phyloP scores from a whole-genome alignment of 1,140 invertebrate genomes.

The Aradophagus sp. region DNA sequence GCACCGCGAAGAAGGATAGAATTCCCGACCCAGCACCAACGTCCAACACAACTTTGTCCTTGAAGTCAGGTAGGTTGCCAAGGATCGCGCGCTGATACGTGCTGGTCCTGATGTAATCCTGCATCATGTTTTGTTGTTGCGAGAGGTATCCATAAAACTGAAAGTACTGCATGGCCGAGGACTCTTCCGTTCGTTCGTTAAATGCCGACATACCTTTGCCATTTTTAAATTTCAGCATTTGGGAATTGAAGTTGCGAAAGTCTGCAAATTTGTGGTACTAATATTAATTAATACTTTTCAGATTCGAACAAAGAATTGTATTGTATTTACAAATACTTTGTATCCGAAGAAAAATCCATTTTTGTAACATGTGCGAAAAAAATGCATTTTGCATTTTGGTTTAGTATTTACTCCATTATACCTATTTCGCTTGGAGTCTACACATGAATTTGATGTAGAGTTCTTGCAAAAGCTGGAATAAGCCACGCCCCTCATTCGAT shows the following conservation, averaged over 20 bases:
- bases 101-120: slow-evolving; percentile 98
- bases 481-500: no score
- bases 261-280: slow-evolving; percentile 74
- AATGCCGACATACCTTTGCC: slow-evolving; percentile 90
- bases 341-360: no score
- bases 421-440: no score
- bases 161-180: slow-evolving; percentile 98
- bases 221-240: slow-evolving; percentile 85
- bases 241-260: slow-evolving; percentile 84
- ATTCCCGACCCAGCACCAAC: slow-evolving; percentile 93
- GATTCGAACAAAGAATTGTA: no score
- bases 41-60: slow-evolving; percentile 94
- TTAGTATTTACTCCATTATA: no score
- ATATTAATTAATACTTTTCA: no score
- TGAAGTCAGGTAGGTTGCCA: slow-evolving; percentile 94
- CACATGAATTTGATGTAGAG: no score
- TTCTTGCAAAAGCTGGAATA: no score
- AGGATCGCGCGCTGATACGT: slow-evolving; percentile 98
- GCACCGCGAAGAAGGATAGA: slow-evolving; percentile 97
- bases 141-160: slow-evolving; percentile 99
- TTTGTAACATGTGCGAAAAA: no score
- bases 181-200: slow-evolving; percentile 96
- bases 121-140: slow-evolving; percentile 99
- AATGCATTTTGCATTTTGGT: no score
- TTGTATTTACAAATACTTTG: no score